Conservation (phyloP, 2,113 vertebrate genomes). For the Amia ocellicauda region DNA sequence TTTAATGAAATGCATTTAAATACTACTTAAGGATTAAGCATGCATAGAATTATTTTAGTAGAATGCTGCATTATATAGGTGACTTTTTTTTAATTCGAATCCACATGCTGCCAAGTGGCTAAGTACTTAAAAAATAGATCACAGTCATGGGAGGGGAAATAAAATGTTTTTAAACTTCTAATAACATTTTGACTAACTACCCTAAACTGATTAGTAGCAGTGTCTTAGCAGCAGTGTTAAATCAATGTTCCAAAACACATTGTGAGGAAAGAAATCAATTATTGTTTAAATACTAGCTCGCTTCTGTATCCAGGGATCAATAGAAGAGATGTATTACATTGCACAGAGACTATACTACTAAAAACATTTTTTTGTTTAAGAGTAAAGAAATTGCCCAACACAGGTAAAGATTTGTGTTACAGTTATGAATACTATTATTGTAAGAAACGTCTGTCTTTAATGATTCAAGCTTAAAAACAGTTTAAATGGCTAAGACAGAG, state of each 20-base stretch:
- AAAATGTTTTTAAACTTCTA: conserved; percentile 44
- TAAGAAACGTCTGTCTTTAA: too few species aligned
- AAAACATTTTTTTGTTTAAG: conserved; percentile 56
- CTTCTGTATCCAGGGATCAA: conserved; percentile 66
- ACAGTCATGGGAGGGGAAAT: conserved; percentile 3
- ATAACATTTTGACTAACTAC: conserved; percentile 70
- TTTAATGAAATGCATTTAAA: not conserved
- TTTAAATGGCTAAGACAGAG: too few species aligned
- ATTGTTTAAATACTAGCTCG: conserved; percentile 68
- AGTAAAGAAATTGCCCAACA: conserved; percentile 15
- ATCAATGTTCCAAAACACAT: conserved; percentile 71
- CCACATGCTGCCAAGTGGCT: not conserved
- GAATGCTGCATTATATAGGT: not conserved
- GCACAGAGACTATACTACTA: conserved; percentile 57
- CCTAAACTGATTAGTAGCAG: conserved; percentile 64
- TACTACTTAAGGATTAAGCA: too few species aligned
- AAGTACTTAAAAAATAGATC: conserved; percentile 1
- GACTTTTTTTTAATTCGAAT: too few species aligned
- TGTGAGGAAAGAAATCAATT: conserved; percentile 73
- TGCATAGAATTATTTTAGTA: not conserved
- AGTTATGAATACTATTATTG: too few species aligned
- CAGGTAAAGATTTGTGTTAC: not conserved
- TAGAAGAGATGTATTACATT: conserved; percentile 67
- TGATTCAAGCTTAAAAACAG: not conserved
- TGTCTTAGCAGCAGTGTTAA: conserved; percentile 64